These are phyloP conservation scores for Sialia sialis DNA, from an alignment of 2,113 vertebrate genomes.

Conservation along the genomic window DNA sequence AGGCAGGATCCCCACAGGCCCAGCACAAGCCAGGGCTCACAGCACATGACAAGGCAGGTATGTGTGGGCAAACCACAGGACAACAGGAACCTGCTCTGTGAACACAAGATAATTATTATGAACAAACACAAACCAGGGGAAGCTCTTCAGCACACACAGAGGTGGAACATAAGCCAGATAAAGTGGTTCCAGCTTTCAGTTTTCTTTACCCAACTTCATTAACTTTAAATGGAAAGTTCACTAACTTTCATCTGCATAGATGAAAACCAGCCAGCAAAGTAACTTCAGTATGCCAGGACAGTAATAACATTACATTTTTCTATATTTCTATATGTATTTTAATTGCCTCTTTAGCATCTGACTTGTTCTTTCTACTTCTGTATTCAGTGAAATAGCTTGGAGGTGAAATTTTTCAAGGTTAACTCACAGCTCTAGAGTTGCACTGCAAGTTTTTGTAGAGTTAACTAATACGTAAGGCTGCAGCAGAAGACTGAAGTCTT, in stretches of 20 bases:
- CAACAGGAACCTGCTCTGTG: background rate
- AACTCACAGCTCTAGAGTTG: background rate
- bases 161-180: background rate
- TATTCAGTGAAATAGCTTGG: background rate
- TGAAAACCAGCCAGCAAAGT: background rate
- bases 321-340: background rate
- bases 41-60: rapidly evolving
- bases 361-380: background rate
- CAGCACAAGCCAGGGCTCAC: background rate
- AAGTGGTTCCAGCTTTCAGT: background rate
- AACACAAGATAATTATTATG: background rate
- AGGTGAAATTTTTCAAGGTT: background rate
- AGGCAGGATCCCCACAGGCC: background rate
- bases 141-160: background rate
- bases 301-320: background rate
- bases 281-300: background rate
- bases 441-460: background rate
- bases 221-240: background rate
- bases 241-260: background rate
- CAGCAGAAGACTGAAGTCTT: background rate
- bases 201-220: background rate
- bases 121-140: background rate
- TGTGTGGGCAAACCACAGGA: background rate
- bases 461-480: background rate
- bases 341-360: background rate